Evolutionary conservation across 1,140 invertebrate species (phyloP).

Genomic region (Archegozetes longisetosus): DNA sequence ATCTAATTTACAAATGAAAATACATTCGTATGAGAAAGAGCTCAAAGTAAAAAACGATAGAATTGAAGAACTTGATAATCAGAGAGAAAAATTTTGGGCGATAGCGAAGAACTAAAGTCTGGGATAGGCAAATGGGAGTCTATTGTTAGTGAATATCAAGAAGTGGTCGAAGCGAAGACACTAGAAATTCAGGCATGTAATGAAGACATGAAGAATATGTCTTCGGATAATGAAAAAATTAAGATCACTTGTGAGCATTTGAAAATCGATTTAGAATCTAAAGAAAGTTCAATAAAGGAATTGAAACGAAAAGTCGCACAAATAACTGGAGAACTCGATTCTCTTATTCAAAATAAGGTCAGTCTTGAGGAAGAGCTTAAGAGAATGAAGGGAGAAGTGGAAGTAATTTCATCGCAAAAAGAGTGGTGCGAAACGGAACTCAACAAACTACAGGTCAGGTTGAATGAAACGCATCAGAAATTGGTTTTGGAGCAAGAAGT

Average conservation of each 20-base stretch:
- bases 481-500: conserved; percentile 28
- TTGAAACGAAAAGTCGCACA: conserved; percentile 34
- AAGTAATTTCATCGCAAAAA: conserved; percentile 29
- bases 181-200: conserved; percentile 26
- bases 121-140: conserved; percentile 23
- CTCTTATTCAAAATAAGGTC: conserved; percentile 29
- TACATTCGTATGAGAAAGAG: conserved; percentile 3
- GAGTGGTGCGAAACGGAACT: conserved; percentile 35
- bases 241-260: conserved; percentile 28
- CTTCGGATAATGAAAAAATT: conserved; percentile 15
- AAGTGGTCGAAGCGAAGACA: conserved; percentile 28
- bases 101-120: conserved; percentile 2
- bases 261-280: conserved; percentile 28
- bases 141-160: conserved; percentile 27
- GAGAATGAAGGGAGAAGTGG: conserved; percentile 29
- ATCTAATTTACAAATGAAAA: not conserved
- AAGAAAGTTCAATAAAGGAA: conserved; percentile 30
- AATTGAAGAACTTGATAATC: not conserved
- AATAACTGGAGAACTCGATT: conserved; percentile 33
- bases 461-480: conserved; percentile 30
- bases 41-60: not conserved
- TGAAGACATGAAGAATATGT: conserved; percentile 25
- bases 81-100: conserved; percentile 1
- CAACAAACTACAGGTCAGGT: conserved; percentile 27
- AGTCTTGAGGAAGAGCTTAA: conserved; percentile 29